phyloP scores from a whole-genome alignment of 2,888 invertebrate species.

The Bimastos eiseni region DNA sequence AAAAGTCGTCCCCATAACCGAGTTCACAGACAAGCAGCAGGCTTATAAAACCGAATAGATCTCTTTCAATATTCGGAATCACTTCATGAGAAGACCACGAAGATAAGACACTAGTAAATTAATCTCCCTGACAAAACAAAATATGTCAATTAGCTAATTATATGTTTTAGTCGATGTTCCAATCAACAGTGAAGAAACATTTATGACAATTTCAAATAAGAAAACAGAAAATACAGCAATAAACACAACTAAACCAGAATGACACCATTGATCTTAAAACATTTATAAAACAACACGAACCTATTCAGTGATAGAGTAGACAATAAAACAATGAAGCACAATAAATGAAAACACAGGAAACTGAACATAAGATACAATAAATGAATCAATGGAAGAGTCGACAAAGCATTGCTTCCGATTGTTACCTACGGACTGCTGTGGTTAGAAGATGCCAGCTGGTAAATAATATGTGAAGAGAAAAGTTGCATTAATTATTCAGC shows the following conservation, averaged over 20 bases:
- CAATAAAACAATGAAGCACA: neutral
- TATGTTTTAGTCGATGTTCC: neutral
- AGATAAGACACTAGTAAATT: no score
- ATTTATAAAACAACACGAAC: neutral
- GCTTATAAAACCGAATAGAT: no score
- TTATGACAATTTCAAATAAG: neutral
- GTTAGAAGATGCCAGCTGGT: neutral
- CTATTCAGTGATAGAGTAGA: neutral
- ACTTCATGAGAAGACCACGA: no score
- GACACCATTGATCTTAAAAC: neutral
- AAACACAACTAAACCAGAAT: conserved; percentile 13
- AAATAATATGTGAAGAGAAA: neutral
- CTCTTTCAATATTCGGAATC: no score
- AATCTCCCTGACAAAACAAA: neutral
- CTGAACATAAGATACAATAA: neutral
- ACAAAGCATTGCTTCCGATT: neutral
- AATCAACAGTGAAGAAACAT: neutral
- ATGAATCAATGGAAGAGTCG: neutral
- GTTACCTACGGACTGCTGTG: neutral
- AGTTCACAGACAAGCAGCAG: no score
- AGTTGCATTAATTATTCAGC: neutral
- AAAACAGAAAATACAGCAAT: neutral
- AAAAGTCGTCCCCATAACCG: no score
- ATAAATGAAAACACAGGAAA: neutral
- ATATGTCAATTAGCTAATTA: no score